These are phyloP conservation scores for Pteronotus mesoamericanus DNA, from an alignment of 2,797 vertebrate species.

Conservation along the genomic window DNA sequence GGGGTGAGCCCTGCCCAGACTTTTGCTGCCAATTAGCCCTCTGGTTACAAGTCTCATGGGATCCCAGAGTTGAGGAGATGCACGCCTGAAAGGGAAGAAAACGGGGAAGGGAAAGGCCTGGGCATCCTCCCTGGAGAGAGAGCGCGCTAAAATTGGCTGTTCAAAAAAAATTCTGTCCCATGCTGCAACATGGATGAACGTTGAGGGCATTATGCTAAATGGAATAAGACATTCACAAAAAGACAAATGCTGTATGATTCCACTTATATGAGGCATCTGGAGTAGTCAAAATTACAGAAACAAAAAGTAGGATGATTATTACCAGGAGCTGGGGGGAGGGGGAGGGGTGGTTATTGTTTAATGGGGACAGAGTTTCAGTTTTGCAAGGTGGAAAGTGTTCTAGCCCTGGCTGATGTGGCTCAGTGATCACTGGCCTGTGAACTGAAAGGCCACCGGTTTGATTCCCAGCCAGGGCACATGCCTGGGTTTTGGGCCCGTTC, in stretches of 20 bases:
- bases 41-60: neutral
- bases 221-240: neutral
- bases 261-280: neutral
- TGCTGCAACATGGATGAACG: neutral
- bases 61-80: neutral
- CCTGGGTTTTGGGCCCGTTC: no score
- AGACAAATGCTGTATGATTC: neutral
- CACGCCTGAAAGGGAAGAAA: neutral
- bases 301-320: neutral
- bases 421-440: no score
- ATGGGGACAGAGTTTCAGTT: no score
- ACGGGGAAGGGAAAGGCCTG: neutral
- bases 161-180: neutral
- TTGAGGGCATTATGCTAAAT: neutral
- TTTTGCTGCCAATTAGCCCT: no score
- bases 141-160: neutral
- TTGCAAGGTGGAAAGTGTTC: no score
- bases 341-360: neutral
- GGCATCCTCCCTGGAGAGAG: neutral
- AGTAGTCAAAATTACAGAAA: neutral
- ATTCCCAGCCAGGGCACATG: no score
- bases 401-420: no score
- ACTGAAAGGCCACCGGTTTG: no score
- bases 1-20: no score
- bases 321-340: neutral